These are phyloP conservation scores for Carollia perspicillata DNA, from an alignment of 2,113 vertebrate species.

Conservation along the genomic window DNA sequence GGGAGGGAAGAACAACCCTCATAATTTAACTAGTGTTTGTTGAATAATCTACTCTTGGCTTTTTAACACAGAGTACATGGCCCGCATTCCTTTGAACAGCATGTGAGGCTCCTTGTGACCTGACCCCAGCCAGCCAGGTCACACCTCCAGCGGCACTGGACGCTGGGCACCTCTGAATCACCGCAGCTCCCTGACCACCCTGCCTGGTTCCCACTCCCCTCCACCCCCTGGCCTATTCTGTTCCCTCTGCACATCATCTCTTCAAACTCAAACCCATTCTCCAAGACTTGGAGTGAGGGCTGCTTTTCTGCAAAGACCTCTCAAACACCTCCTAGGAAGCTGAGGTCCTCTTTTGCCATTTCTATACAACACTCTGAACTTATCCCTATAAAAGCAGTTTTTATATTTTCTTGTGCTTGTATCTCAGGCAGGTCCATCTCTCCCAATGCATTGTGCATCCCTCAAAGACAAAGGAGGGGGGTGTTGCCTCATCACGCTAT, in stretches of 20 bases:
- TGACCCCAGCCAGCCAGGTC: background rate
- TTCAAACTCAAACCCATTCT: background rate
- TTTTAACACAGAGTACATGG: background rate
- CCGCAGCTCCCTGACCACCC: too few relatives aligned
- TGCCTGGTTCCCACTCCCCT: background rate
- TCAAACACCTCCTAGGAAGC: background rate
- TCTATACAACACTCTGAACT: background rate
- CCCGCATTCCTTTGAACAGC: background rate
- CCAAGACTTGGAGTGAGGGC: background rate
- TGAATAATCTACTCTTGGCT: background rate
- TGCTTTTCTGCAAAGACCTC: background rate
- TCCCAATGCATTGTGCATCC: background rate
- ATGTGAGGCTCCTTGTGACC: background rate
- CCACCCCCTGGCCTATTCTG: background rate
- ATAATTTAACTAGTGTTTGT: background rate
- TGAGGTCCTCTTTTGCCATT: background rate
- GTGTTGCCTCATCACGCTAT: background rate
- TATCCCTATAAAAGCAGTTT: background rate
- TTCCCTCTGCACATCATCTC: background rate
- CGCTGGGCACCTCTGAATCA: background rate
- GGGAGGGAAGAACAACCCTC: background rate
- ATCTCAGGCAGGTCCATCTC: background rate
- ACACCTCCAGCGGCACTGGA: background rate
- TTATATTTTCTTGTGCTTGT: background rate
- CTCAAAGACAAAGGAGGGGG: background rate